A percentile compares a stretch with the other conserved stretches of the same genome.
Conservation (phyloP, 2,113 vertebrate species). For the Mellivora capensis region DNA sequence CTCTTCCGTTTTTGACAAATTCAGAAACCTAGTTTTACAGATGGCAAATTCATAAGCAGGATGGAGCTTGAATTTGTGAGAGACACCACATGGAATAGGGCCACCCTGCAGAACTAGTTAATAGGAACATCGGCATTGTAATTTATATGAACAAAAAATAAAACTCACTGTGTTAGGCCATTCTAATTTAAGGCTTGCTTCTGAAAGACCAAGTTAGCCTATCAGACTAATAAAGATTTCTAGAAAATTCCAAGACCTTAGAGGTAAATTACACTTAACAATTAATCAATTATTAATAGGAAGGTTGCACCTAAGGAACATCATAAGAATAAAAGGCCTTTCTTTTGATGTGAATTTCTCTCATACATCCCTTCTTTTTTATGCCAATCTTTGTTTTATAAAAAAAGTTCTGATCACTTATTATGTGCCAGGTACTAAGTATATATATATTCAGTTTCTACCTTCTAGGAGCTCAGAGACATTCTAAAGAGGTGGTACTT, state of each 20-base stretch:
- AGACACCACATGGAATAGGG: background rate
- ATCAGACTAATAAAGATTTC: background rate
- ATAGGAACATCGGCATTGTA: background rate
- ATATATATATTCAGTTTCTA: background rate
- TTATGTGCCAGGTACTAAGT: background rate
- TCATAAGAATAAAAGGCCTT: background rate
- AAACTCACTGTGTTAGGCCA: background rate
- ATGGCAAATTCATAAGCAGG: background rate
- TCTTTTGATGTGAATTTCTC: background rate
- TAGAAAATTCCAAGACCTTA: background rate
- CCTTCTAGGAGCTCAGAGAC: background rate
- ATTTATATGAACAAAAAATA: background rate
- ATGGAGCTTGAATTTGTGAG: background rate
- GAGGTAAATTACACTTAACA: background rate
- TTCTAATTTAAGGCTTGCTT: background rate
- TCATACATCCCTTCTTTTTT: background rate
- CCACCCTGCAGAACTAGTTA: background rate
- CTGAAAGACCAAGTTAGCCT: background rate
- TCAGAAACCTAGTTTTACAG: background rate
- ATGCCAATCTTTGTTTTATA: background rate
- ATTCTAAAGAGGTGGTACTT: background rate
- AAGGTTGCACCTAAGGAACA: background rate
- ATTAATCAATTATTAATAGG: conserved; percentile 22
- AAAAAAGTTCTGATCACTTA: background rate
- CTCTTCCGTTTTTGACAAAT: background rate